Percentiles rank a stretch among this genome's conserved stretches.
Conservation (phyloP, 1,140 invertebrate species). For the Octopus sinensis region DNA sequence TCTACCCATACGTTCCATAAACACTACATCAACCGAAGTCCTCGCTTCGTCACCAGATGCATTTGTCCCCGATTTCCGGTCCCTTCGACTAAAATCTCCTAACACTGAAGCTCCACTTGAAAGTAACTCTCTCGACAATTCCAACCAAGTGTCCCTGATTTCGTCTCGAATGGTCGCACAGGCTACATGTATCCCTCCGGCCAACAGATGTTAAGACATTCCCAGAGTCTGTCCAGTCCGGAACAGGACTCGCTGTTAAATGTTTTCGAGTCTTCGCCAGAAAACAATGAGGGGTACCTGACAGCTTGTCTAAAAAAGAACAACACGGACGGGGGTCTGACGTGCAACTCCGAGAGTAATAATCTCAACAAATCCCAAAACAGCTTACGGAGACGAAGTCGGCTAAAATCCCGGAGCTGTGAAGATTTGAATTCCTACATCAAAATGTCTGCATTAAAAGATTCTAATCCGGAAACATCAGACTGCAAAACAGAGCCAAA, state of each 20-base stretch:
- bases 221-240: not conserved
- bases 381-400: not conserved
- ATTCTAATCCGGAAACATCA: conserved; percentile 20
- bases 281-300: not conserved
- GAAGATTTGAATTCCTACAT: conserved; percentile 46
- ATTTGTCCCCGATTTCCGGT: not conserved
- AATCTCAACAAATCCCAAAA: no score
- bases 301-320: not conserved
- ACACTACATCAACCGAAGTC: not conserved
- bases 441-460: conserved; percentile 23
- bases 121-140: not conserved
- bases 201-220: conserved; percentile 1
- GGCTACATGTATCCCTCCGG: not conserved
- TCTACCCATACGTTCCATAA: conserved; percentile 14
- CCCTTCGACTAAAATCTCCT: conserved; percentile 14
- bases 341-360: not conserved
- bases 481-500: conserved; percentile 19
- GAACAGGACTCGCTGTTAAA: not conserved
- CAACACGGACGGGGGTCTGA: not conserved
- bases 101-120: conserved; percentile 30
- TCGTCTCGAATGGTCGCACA: conserved; percentile 18
- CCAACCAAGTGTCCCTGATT: conserved; percentile 21
- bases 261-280: not conserved
- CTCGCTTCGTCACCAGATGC: not conserved
- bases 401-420: conserved; percentile 45